These are phyloP conservation scores for Bombus ignitus DNA, from an alignment of 1,140 invertebrate genomes.

Conservation along the genomic window DNA sequence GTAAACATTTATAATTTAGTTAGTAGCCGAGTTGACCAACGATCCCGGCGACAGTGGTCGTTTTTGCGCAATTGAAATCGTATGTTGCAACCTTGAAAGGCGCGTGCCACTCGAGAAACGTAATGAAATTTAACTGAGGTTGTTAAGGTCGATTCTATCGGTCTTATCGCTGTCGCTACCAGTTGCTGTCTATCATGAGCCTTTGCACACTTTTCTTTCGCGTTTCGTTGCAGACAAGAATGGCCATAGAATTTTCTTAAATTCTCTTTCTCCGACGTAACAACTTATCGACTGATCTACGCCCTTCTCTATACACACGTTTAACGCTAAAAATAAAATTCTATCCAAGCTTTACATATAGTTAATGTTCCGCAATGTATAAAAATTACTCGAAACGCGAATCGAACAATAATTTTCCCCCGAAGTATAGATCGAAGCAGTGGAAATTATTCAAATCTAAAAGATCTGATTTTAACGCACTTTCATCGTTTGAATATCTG, in stretches of 20 bases:
- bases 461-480: too few relatives aligned
- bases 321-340: too few relatives aligned
- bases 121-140: conserved; percentile 66
- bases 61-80: conserved; percentile 65
- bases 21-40: conserved; percentile 23
- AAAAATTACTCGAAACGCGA: too few relatives aligned
- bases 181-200: conserved; percentile 19
- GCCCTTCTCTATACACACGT: too few relatives aligned
- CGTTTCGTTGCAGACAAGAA: not conserved
- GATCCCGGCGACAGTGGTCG: conserved; percentile 51
- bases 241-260: not conserved
- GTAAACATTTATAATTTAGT: not conserved
- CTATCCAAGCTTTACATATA: too few relatives aligned
- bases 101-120: conserved; percentile 28
- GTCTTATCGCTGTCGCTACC: conserved; percentile 17
- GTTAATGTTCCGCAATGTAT: too few relatives aligned
- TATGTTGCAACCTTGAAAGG: conserved; percentile 53
- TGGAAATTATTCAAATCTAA: too few relatives aligned
- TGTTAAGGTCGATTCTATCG: conserved; percentile 64
- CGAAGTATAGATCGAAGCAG: too few relatives aligned
- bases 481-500: too few relatives aligned
- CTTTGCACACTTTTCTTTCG: conserved; percentile 22
- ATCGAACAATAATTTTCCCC: too few relatives aligned
- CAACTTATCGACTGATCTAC: too few relatives aligned
- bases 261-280: not conserved